Evolutionary conservation across 2,888 invertebrate species (phyloP), one percentile per base, ranked within the genome.

Genomic region (Meghimatium bilineatum): DNA sequence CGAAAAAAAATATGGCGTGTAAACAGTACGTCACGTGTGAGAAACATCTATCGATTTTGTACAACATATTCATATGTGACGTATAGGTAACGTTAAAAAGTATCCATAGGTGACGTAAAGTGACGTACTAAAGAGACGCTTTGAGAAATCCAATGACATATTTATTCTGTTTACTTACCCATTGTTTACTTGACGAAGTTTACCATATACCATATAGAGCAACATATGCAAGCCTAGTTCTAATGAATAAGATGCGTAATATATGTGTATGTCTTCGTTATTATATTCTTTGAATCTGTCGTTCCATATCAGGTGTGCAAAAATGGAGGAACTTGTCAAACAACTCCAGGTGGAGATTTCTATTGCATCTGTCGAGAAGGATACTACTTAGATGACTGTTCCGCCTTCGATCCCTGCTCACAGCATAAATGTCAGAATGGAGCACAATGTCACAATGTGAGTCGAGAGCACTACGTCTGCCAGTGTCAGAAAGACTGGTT

Each of bases 251-350:
- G 5, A 44, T 44, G 6, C 5, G 34, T 5, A n/a, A 69, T n/a
- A 38, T 2, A 12, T 49, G 20, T 29, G 6, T 52, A 32, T 32
- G 44, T 52, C 5, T 52, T 29, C 56, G 29, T 44, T 44, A 3
- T 23, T 66, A 1, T n/a, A 49, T 14, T 12, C 14, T 26, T n/a
- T 20, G 8, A 23, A 56, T 56, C 26, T 5, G 23, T 3, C n/a
- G 14, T 14, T 71, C 23, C 49, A 44, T 60, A 34, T 38, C 75
- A 85, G 12, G 85, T 88, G 12, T 93, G 92, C 85, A 86, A 87
- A 49, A 88, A 91, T 78, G 89, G 89, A 34, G 90, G 88, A 1
- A 86, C 85, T 6, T 92, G 92, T 83, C 74, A 36, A 12, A 89
- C 88, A 49, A 81, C 83, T n/a, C 85, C 86, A 63, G 80, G 84